These are phyloP conservation scores for Xestia rhomboidea DNA, from an alignment of 2,888 invertebrate genomes.

Conservation along the genomic window DNA sequence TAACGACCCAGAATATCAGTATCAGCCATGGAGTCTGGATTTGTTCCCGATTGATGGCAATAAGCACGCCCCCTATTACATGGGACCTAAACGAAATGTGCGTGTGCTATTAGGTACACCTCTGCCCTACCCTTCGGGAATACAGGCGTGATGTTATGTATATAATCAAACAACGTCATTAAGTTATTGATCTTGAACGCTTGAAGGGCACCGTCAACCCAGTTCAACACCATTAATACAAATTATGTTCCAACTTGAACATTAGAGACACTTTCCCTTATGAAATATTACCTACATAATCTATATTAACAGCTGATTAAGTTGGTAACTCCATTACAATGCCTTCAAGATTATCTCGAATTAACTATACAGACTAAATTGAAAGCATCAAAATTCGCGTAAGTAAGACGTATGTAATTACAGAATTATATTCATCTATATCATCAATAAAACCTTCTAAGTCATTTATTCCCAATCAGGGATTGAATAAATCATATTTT, in stretches of 20 bases:
- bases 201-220: not conserved
- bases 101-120: not conserved
- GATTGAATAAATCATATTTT: too few relatives aligned
- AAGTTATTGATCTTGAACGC: slow-evolving; percentile 6
- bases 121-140: too few relatives aligned
- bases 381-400: too few relatives aligned
- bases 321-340: not conserved
- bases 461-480: too few relatives aligned
- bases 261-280: too few relatives aligned
- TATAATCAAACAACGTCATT: not conserved
- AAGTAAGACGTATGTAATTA: too few relatives aligned
- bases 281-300: not conserved
- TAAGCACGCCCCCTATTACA: not conserved
- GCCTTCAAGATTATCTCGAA: not conserved
- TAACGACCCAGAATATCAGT: too few relatives aligned
- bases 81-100: not conserved
- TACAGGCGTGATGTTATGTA: not conserved
- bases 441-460: too few relatives aligned
- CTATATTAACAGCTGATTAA: not conserved
- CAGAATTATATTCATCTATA: too few relatives aligned
- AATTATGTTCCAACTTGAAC: not conserved
- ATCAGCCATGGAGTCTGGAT: too few relatives aligned
- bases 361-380: not conserved
- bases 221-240: not conserved
- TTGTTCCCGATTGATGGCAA: not conserved